Conservation (phyloP, 2,113 vertebrate genomes). For the Procavia capensis region DNA sequence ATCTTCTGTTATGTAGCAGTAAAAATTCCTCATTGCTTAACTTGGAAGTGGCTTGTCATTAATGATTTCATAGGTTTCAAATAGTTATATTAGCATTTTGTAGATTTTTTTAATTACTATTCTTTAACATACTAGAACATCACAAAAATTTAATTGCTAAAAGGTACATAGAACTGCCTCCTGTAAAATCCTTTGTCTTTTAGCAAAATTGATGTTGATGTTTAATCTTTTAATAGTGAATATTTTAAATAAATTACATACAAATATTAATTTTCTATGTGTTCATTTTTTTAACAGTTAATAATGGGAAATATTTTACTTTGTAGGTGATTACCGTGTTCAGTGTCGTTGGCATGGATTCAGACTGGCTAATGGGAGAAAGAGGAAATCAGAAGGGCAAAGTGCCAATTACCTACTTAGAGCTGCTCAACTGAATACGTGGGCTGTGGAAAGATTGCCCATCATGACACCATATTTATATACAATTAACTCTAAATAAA, state of each 20-base stretch:
- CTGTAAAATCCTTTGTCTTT: constrained; percentile 41
- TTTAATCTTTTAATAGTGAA: constrained; percentile 46
- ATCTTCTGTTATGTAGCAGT: neutral
- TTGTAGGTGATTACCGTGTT: constrained; percentile 96
- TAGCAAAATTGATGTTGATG: constrained; percentile 17
- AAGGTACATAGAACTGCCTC: constrained; percentile 29
- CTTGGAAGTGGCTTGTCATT: constrained; percentile 17
- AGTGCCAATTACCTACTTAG: constrained; percentile 99
- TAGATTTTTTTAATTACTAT: constrained; percentile 19
- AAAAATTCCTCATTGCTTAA: neutral
- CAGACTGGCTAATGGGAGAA: constrained; percentile 99
- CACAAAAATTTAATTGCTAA: constrained; percentile 34
- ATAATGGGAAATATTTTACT: constrained; percentile 74
- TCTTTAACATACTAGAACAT: constrained; percentile 39
- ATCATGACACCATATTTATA: constrained; percentile 91
- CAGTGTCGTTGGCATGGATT: constrained; percentile 96
- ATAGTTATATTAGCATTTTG: constrained; percentile 37
- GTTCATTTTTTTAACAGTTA: constrained; percentile 51
- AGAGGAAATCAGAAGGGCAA: constrained; percentile 97
- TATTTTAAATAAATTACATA: constrained; percentile 41
- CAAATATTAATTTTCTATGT: constrained; percentile 20
- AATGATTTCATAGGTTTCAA: constrained; percentile 35
- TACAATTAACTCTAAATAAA: constrained; percentile 88
- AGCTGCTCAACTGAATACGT: constrained; percentile 94
- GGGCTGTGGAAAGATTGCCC: constrained; percentile 82